Evolutionary conservation across 2,113 vertebrate genomes (phyloP).

Genomic region (Cnemophilus loriae): DNA sequence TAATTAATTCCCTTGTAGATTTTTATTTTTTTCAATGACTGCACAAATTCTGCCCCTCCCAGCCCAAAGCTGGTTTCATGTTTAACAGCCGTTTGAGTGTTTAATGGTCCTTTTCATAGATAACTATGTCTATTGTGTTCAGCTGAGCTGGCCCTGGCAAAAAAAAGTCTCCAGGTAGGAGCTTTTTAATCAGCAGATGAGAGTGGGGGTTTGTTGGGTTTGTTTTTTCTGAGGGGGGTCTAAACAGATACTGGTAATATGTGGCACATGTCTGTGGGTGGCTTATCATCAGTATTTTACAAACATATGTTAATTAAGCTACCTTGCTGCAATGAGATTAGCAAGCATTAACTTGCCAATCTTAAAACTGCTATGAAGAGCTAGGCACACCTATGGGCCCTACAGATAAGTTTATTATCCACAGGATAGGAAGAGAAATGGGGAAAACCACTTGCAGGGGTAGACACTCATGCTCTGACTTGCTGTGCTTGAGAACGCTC

Average conservation of each 20-base stretch:
- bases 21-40: background rate
- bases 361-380: background rate
- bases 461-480: background rate
- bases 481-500: background rate
- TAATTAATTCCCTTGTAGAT: background rate
- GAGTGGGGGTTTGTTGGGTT: background rate
- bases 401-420: background rate
- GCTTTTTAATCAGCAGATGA: background rate
- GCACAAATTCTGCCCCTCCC: background rate
- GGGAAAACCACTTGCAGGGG: background rate
- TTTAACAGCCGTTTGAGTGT: constrained; percentile 14
- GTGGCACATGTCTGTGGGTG: background rate
- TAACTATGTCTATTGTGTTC: background rate
- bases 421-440: background rate
- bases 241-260: background rate
- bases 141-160: background rate
- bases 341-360: constrained; percentile 31
- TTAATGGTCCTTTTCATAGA: constrained; percentile 17
- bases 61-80: constrained; percentile 2
- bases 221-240: background rate
- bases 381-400: constrained; percentile 4
- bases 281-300: constrained; percentile 17
- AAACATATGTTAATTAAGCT: constrained; percentile 15
- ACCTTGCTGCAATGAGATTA: background rate
- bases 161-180: background rate